Percentiles rank a stretch among this genome's conserved stretches.
Conservation (phyloP, 2,113 vertebrate species). For the Anseranas semipalmata region DNA sequence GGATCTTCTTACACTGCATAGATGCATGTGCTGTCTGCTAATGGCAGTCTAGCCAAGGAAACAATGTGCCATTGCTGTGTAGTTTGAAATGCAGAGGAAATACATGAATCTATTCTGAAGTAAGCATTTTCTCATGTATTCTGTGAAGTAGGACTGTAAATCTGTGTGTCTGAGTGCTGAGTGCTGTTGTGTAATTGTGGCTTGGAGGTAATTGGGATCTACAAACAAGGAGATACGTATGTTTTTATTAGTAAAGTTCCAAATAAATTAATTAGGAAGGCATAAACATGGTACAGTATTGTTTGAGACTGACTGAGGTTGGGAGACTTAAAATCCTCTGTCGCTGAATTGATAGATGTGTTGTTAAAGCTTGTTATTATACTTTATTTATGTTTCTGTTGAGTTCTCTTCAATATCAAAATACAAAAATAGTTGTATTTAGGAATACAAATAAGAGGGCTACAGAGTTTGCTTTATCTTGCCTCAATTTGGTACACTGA, state of each 20-base stretch:
- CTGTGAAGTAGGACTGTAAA: not conserved
- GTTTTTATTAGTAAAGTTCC: not conserved
- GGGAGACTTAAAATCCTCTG: not conserved
- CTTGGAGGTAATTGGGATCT: not conserved
- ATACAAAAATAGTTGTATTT: constrained; percentile 10
- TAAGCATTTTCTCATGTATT: not conserved
- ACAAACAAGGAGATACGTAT: not conserved
- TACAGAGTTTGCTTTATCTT: constrained; percentile 14
- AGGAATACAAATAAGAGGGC: not conserved
- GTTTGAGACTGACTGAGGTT: not conserved
- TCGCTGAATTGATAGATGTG: not conserved
- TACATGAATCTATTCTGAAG: not conserved
- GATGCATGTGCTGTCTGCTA: not conserved
- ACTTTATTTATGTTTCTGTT: not conserved
- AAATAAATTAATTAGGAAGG: not conserved
- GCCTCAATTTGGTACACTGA: constrained; percentile 12
- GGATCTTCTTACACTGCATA: not conserved
- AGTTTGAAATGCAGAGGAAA: not conserved
- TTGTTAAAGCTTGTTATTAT: not conserved
- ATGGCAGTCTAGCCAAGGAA: not conserved
- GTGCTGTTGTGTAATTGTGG: not conserved
- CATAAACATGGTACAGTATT: not conserved
- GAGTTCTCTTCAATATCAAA: not conserved
- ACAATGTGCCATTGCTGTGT: not conserved
- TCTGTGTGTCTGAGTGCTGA: not conserved